phyloP scores from a whole-genome alignment of 2,113 vertebrate species.

The Colius striatus region DNA sequence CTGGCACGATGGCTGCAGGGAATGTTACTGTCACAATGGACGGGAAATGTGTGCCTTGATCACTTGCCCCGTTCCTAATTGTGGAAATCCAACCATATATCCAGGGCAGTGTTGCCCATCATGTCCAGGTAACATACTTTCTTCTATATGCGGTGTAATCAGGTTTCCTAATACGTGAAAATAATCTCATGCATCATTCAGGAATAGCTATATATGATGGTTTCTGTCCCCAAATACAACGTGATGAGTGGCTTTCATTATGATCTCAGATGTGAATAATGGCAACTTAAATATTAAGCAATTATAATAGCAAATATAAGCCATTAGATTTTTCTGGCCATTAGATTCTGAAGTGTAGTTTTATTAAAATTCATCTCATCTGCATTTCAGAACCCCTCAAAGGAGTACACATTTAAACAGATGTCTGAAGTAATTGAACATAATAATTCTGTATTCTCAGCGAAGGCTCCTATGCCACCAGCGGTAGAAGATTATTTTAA shows the following conservation, averaged over 20 bases:
- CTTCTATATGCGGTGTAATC: neutral
- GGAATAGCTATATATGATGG: neutral
- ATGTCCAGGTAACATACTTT: constrained; percentile 80
- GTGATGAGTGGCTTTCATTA: neutral
- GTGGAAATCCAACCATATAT: constrained; percentile 85
- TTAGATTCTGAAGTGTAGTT: neutral
- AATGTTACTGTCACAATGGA: constrained; percentile 88
- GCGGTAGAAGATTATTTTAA: neutral
- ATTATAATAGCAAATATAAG: neutral
- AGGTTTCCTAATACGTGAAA: neutral
- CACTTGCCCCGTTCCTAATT: constrained; percentile 87
- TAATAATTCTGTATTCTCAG: neutral
- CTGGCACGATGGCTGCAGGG: constrained; percentile 91
- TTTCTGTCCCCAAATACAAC: neutral
- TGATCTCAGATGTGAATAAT: neutral
- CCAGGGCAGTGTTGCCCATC: constrained; percentile 88
- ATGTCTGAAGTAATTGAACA: neutral
- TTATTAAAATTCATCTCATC: neutral
- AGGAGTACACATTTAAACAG: neutral
- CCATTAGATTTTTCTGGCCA: neutral
- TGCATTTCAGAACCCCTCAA: neutral
- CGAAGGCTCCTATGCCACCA: neutral
- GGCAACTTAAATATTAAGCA: neutral
- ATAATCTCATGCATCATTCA: neutral
- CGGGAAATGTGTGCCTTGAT: constrained; percentile 92